Evolutionary conservation across 2,797 vertebrate genomes (phyloP), one percentile per base, ranked within the genome.

Genomic region (Micromesistius poutassou): DNA sequence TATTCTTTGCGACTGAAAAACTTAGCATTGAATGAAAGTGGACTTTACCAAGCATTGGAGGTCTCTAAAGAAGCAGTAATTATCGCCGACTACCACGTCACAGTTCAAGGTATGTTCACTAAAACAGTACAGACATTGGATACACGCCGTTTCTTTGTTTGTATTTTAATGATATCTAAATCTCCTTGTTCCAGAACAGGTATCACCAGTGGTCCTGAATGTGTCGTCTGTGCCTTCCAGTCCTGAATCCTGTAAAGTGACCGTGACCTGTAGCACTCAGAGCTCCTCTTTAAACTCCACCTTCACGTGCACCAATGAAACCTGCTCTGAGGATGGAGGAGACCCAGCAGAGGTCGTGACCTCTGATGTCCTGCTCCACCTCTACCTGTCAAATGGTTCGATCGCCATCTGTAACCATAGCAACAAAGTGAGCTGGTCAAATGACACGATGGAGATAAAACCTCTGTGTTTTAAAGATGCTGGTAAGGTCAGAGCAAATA

Each of bases 131-230:
- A 62, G 22, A 62, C 22, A 62, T n/a, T 25, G 0, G 7, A 62
- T 62, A 25, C 55, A 62, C 9, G 55, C 55, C 2, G 55, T 62
- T 62, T 62, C 22, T 62, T 62, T 55, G 46, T 42, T 3, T 55
- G 46, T 55, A 4, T 55, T 62, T 25, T 62, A 25, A 62, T 50
- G 46, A 8, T 25, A 62, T 25, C 0, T 1, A 28, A 68, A 68
- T 68, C 14, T 68, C 25, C 62, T 12, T 68, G 62, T 68, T 68
- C 62, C 62, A 68, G 62, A 68, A 3, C n/a, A 68, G 8, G 62
- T 16, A 68, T 30, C 62, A 68, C 62, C 62, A 68, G 62, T 68
- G 62, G 62, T 28, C 62, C 62, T 68, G 62, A 16, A 68, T 62
- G 55, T 62, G 62, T 12, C 8, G 25, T 9, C 62, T 25, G 62